Base-by-base conservation (phyloP, 2,797 vertebrate species). In the Amphiprion clarkii region DNA sequence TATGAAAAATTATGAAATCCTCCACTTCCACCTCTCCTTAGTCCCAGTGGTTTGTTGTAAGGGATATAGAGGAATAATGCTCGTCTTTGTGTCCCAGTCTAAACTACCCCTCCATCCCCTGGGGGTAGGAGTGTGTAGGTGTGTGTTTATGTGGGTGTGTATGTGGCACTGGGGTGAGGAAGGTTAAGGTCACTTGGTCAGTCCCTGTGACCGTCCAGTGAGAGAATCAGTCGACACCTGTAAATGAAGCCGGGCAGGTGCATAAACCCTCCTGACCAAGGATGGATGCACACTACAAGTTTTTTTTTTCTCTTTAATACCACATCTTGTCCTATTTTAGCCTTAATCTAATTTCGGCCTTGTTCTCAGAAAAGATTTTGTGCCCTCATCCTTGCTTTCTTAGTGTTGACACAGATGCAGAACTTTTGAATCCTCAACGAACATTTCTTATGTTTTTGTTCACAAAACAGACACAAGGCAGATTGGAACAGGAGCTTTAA, bases 221-320 rank as follows among this genome's bases (percentile, higher is more conserved):
- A 95, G 93, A 94, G 94, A 93, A 94, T 93, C 95, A 94, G 89
- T 96, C 95, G 78, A 90, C 95, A 94, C 93, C 89, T 93, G 90
- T 89, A 95, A 96, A 95, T 96, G 95, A 96, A 96, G 91, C 86
- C 72, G 74, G 89, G 92, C 95, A 95, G 95, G 95, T 95, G 95
- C 95, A 92, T 57, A 88, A 84, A 88, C 76, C 80, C 79, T 82
- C 74, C 82, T 8, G 33, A 85, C 84, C 76, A 81, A 74, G 79
- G 79, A 76, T 90, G 83, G 87, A 91, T 85, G 73, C 76, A 82
- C 75, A 64, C 63, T 71, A 78, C 84, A 81, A 71, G 19, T 52
- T 84, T 79, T 89, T 79, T 76, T 59, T 64, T 42, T 56, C 36
- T 27, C 23, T 33, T 74, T 53, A 6, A 81, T 78, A 68, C 48